These are phyloP conservation scores for Dendrocincla tyrannina DNA, from an alignment of 2,797 vertebrate species.

Conservation along the genomic window DNA sequence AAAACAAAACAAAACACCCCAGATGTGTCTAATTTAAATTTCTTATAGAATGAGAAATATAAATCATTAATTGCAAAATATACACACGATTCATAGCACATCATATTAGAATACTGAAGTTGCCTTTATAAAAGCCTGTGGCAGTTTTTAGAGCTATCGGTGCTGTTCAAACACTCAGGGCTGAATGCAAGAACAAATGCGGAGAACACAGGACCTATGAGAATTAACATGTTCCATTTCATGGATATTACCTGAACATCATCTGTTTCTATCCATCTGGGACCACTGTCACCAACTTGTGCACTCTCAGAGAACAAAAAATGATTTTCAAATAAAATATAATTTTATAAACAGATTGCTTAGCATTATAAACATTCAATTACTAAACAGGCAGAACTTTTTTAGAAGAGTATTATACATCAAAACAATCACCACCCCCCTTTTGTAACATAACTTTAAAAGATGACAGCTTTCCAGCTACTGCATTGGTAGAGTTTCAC, in stretches of 20 bases:
- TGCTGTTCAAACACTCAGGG: neutral
- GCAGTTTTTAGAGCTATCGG: neutral
- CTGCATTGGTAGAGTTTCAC: neutral
- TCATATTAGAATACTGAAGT: neutral
- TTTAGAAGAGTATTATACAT: neutral
- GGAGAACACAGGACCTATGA: neutral
- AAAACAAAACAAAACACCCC: neutral
- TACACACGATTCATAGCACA: neutral
- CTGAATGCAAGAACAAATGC: neutral
- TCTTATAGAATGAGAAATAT: neutral
- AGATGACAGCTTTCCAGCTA: neutral
- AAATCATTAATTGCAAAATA: neutral
- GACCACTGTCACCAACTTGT: neutral
- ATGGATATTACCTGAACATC: neutral
- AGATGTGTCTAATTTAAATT: accelerated
- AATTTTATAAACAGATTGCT: neutral
- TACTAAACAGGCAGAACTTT: neutral
- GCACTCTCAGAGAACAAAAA: neutral
- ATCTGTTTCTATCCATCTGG: neutral
- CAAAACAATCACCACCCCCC: neutral
- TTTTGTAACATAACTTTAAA: neutral
- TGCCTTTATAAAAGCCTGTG: neutral
- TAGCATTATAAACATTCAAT: neutral
- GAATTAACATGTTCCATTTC: neutral
- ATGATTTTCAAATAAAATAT: neutral